A percentile compares a stretch with the other conserved stretches of the same genome.
Evolutionary conservation across 2,888 invertebrate genomes (phyloP).

Genomic region (Conops quadrifasciatus): DNA sequence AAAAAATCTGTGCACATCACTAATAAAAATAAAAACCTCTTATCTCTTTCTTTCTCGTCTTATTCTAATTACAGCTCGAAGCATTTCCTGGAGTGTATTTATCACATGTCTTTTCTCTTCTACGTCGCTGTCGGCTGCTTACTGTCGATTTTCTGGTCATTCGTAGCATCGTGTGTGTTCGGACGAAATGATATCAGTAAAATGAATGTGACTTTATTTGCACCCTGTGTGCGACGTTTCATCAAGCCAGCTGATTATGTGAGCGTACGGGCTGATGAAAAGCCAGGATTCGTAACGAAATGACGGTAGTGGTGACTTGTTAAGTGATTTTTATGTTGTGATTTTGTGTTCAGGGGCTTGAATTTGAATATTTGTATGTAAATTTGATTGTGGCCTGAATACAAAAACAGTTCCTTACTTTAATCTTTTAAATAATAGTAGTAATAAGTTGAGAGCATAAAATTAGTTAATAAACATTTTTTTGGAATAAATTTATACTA

Average conservation of each 20-base stretch:
- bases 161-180: slow-evolving; percentile 69
- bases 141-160: slow-evolving; percentile 70
- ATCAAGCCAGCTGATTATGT: slow-evolving; percentile 52
- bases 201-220: slow-evolving; percentile 70
- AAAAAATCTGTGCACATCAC: no score
- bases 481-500: not conserved
- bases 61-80: slow-evolving; percentile 41
- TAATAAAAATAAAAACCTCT: slow-evolving; percentile 38
- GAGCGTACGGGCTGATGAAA: slow-evolving; percentile 53
- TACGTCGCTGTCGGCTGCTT: slow-evolving; percentile 72
- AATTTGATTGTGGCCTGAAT: not conserved
- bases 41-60: slow-evolving; percentile 7
- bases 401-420: not conserved
- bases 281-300: not conserved
- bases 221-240: slow-evolving; percentile 72
- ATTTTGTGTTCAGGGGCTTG: slow-evolving; percentile 45
- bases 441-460: no score
- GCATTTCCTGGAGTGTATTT: slow-evolving; percentile 53
- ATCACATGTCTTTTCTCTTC: slow-evolving; percentile 76
- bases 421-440: no score
- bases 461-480: no score
- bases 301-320: no score
- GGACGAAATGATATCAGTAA: slow-evolving; percentile 67
- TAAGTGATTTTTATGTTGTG: no score
- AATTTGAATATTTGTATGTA: slow-evolving; percentile 38